Evolutionary conservation across 2,797 vertebrate species (phyloP).

Genomic region (Coregonus sp.): DNA sequence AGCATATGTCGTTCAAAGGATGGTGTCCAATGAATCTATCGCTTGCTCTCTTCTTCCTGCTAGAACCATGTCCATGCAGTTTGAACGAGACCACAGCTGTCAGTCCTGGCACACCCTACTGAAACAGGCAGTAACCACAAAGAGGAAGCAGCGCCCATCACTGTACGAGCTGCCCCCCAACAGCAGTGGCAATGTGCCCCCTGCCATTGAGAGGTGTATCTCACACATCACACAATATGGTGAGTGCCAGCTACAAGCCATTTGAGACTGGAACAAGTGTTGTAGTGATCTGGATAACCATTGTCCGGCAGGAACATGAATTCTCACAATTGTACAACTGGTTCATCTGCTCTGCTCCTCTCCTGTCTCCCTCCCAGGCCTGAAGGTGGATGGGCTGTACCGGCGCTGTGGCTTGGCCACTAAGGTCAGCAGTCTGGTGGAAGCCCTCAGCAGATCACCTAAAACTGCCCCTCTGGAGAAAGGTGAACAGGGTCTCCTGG

Average conservation of each 20-base stretch:
- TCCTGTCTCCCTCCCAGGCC: conserved; percentile 50
- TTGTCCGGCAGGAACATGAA: too few species aligned
- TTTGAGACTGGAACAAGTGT: neutral
- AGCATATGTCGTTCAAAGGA: too few species aligned
- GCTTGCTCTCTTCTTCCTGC: too few species aligned
- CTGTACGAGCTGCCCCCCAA: conserved; percentile 32
- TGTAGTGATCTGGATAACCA: neutral
- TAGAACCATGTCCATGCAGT: conserved; percentile 67
- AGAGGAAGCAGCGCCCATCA: neutral
- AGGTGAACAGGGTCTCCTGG: conserved; percentile 67
- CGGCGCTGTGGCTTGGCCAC: conserved; percentile 69
- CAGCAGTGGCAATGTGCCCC: conserved; percentile 46
- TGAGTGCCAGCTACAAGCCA: conserved; percentile 37
- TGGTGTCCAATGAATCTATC: neutral
- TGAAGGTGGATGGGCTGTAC: conserved; percentile 77
- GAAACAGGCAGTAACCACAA: conserved; percentile 30
- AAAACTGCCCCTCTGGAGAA: conserved; percentile 54
- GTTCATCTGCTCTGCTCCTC: too few species aligned
- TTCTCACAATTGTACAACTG: neutral
- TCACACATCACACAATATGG: conserved; percentile 75
- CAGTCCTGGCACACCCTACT: conserved; percentile 65
- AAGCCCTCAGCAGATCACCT: conserved; percentile 59
- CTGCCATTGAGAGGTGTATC: conserved; percentile 70
- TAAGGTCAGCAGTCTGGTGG: conserved; percentile 67
- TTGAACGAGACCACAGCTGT: conserved; percentile 67